phyloP scores from a whole-genome alignment of 2,113 vertebrate species.

The Platanista minor region DNA sequence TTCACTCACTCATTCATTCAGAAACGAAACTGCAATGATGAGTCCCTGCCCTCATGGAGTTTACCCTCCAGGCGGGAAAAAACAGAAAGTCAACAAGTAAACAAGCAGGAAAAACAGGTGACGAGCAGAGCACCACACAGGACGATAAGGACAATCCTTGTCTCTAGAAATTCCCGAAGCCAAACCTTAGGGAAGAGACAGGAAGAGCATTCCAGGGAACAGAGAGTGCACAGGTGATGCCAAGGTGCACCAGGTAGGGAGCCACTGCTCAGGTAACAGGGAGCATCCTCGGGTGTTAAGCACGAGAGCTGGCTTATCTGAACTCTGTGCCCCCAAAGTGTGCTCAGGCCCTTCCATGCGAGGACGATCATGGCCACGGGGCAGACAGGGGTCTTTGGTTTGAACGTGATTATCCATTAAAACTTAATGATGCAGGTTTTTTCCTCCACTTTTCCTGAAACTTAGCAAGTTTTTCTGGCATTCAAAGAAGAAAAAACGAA shows the following conservation, averaged over 20 bases:
- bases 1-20: neutral
- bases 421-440: neutral
- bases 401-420: neutral
- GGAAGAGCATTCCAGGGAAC: too few relatives aligned
- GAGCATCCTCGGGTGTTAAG: neutral
- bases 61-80: neutral
- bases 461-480: neutral
- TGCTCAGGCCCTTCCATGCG: neutral
- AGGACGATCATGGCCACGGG: accelerated
- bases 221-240: accelerated
- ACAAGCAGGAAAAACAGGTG: neutral
- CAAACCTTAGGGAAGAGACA: neutral
- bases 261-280: too few relatives aligned
- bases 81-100: neutral
- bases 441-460: neutral
- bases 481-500: neutral
- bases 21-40: neutral
- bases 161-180: neutral
- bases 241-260: neutral
- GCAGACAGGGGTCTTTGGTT: neutral
- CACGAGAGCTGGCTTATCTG: accelerated
- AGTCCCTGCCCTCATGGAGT: neutral
- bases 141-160: accelerated
- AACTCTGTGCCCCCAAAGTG: neutral
- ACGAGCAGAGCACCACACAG: accelerated